Evolutionary conservation across 2,888 invertebrate genomes (phyloP), one percentile per base, ranked within the genome.

Genomic region (Luperina testacea): DNA sequence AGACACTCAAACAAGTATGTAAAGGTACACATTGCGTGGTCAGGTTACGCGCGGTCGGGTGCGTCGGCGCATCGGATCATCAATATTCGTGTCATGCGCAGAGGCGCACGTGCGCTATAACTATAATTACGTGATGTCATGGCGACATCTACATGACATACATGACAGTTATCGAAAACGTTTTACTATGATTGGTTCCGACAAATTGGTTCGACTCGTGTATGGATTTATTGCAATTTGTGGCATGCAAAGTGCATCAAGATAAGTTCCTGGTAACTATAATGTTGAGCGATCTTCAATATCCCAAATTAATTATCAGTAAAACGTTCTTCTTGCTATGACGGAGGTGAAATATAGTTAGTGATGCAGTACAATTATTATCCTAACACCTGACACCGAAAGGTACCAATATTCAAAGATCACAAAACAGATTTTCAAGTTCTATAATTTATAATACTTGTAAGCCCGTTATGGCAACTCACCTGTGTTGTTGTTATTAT

Each of bases 31-130:
- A 83, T 84, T 87, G 85, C 81, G 74, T 74, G 69, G 72, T 81
- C 77, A 65, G 65, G 64, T 73, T 75, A 72, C 61, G 64, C 67
- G 72, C 85, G 61, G 51, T 71, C 74, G 72, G 81, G 71, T 80
- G 86, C 88, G 85, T 77, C 45, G n/a, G 78, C 77, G 80, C 85
- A 82, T 69, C 69, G 42, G 38, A 72, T 84, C 65, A 79, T 86
- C 83, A 82, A 63, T 85, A 90, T 89, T 89, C 83, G 73, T 77
- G 84, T 85, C 90, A 89, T 85, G 88, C 86, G 87, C 86, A 73
- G 83, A 77, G 75, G 11, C 81, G 81, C 88, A 87, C 89, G 90
- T 88, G 89, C 78, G 72, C 67, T 72, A 68, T 85, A 81, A 81
- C 84, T 75, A 81, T 85, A 84, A 84, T 88, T 89, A 90, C 82